phyloP scores from a whole-genome alignment of 2,797 vertebrate species.

The Petrocephalus schoutedeni region DNA sequence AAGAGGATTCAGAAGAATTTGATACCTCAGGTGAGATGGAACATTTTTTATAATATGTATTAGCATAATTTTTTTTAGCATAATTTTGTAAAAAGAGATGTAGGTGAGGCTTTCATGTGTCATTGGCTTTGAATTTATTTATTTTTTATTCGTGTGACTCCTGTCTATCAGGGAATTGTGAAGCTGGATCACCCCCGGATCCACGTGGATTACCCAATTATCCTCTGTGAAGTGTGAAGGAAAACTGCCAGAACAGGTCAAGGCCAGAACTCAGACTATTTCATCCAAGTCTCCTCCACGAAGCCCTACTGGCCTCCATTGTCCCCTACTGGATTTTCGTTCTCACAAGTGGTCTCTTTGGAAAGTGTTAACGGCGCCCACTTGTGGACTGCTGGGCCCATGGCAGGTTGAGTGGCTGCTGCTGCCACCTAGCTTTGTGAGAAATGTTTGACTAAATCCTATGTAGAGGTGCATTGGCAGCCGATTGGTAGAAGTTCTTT shows the following conservation, averaged over 20 bases:
- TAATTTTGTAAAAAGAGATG: neutral
- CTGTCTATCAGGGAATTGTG: slow-evolving; percentile 75
- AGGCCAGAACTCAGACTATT: slow-evolving; percentile 49
- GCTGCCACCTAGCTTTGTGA: slow-evolving; percentile 43
- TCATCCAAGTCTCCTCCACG: slow-evolving; percentile 42
- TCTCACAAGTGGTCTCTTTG: slow-evolving; percentile 41
- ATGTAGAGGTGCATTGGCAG: neutral
- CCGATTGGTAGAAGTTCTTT: neutral
- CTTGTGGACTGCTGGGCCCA: slow-evolving; percentile 48
- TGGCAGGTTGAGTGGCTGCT: slow-evolving; percentile 50
- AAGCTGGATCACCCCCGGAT: slow-evolving; percentile 87
- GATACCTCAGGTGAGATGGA: slow-evolving; percentile 79
- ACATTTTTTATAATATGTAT: neutral
- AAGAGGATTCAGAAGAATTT: slow-evolving; percentile 88
- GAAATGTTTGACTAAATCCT: slow-evolving; percentile 43
- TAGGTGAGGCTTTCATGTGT: neutral
- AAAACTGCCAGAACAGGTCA: slow-evolving; percentile 30
- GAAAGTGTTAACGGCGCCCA: slow-evolving; percentile 47
- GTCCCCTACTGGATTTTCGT: slow-evolving; percentile 44
- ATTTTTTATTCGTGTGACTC: neutral
- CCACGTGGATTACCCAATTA: slow-evolving; percentile 91
- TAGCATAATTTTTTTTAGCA: neutral
- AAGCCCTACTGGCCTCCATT: slow-evolving; percentile 24
- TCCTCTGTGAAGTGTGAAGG: slow-evolving; percentile 88
- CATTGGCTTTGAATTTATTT: neutral